phyloP scores from a whole-genome alignment of 2,113 vertebrate genomes.

The Phaethon lepturus region DNA sequence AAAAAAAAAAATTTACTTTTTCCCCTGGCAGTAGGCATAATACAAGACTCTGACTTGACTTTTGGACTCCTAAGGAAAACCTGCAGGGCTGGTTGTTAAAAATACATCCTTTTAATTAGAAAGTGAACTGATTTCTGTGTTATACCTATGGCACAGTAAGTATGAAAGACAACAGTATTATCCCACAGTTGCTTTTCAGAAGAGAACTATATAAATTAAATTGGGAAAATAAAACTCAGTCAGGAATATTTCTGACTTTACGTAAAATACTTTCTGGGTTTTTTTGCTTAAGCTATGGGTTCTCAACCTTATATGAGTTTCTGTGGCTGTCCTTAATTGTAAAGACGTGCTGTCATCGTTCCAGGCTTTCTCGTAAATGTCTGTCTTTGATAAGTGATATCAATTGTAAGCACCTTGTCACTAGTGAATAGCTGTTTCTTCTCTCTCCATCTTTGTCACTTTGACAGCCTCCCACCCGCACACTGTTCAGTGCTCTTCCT shows the following conservation, averaged over 20 bases:
- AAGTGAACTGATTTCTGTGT: background rate
- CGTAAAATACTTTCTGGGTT: background rate
- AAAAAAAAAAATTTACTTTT: background rate
- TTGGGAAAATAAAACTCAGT: background rate
- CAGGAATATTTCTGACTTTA: background rate
- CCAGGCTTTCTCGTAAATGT: background rate
- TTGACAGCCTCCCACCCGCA: conserved; percentile 29
- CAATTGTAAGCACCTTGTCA: conserved; percentile 37
- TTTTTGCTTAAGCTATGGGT: background rate
- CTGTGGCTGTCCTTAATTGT: background rate
- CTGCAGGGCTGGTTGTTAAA: background rate
- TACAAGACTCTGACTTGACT: background rate
- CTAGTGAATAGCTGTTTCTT: background rate
- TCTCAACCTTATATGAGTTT: background rate
- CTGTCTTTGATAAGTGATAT: conserved; percentile 40
- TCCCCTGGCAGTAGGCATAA: background rate
- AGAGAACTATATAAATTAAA: background rate
- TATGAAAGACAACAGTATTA: background rate
- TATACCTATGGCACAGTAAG: background rate
- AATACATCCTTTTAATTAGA: background rate
- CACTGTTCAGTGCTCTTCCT: conserved; percentile 6
- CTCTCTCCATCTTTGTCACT: background rate
- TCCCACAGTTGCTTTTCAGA: background rate
- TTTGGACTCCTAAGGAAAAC: background rate
- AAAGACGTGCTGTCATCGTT: background rate